Evolutionary conservation across 2,113 vertebrate genomes (phyloP).

Genomic region (Origma solitaria): DNA sequence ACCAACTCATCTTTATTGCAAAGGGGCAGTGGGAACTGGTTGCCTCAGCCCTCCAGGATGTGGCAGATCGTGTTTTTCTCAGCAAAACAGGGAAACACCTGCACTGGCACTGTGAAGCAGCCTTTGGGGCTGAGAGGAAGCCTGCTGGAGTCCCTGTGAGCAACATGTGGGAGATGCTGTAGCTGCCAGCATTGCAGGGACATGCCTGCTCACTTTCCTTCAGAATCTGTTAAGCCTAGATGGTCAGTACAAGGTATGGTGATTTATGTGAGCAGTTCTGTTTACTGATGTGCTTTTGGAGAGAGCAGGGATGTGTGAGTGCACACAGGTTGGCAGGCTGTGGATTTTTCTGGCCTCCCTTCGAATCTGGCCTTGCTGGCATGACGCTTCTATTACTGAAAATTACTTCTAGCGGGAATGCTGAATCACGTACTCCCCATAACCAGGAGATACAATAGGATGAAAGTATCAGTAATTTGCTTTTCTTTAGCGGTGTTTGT

Average conservation of each 20-base stretch:
- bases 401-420: slow-evolving; percentile 40
- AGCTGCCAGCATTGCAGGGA: not conserved
- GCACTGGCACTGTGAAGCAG: not conserved
- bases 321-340: not conserved
- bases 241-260: not conserved
- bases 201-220: not conserved
- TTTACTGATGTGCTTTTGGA: not conserved
- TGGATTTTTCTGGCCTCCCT: slow-evolving; percentile 26
- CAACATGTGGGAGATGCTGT: not conserved
- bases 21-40: not conserved
- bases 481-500: not conserved
- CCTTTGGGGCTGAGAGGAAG: not conserved
- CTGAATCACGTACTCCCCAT: slow-evolving; percentile 48
- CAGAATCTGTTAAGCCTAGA: not conserved
- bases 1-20: not conserved
- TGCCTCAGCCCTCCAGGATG: rapidly evolving
- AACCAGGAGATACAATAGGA: not conserved
- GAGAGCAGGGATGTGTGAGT: not conserved
- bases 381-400: not conserved
- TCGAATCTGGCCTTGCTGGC: slow-evolving; percentile 31
- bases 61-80: not conserved
- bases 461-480: not conserved
- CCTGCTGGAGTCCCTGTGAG: not conserved
- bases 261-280: not conserved
- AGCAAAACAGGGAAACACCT: not conserved